A percentile compares a stretch with the other conserved stretches of the same genome.
Conservation (phyloP, 2,797 vertebrate species). For the Poeciliopsis presidionis region DNA sequence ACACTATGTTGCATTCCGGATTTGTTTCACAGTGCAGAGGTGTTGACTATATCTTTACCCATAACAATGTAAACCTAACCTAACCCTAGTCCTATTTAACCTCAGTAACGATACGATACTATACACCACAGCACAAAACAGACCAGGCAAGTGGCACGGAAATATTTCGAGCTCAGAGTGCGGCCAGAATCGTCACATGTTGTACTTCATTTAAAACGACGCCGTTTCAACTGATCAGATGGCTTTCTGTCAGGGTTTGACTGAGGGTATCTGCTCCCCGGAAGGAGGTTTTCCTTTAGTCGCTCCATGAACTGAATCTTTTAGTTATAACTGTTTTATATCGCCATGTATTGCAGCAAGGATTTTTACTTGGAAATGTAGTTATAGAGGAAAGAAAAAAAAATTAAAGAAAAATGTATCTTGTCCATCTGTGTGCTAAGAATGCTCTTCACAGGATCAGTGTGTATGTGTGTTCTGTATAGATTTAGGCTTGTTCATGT, state of each 20-base stretch:
- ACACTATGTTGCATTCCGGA: slow-evolving; percentile 39
- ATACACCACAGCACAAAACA: slow-evolving; percentile 66
- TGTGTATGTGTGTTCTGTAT: slow-evolving; percentile 27
- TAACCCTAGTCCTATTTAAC: slow-evolving; percentile 49
- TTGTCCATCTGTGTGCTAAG: slow-evolving; percentile 30
- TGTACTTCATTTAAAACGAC: slow-evolving; percentile 31
- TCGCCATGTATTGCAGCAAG: slow-evolving; percentile 3
- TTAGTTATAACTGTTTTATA: background rate
- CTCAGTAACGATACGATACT: slow-evolving; percentile 65
- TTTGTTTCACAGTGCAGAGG: slow-evolving; percentile 57
- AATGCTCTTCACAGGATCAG: slow-evolving; percentile 55
- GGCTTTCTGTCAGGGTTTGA: background rate
- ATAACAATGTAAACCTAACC: slow-evolving; percentile 46
- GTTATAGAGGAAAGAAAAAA: background rate
- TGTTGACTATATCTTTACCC: slow-evolving; percentile 54
- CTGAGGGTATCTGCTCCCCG: slow-evolving; percentile 1
- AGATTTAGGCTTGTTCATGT: slow-evolving; percentile 42
- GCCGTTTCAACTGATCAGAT: slow-evolving; percentile 1
- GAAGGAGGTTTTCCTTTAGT: background rate
- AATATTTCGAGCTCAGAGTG: slow-evolving; percentile 37
- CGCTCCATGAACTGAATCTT: background rate
- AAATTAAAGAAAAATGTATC: background rate
- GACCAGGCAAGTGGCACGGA: slow-evolving; percentile 42
- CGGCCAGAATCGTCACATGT: slow-evolving; percentile 7
- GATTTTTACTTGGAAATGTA: slow-evolving; percentile 18